phyloP scores from a whole-genome alignment of 2,113 vertebrate genomes.

The Aplodontia rufa region DNA sequence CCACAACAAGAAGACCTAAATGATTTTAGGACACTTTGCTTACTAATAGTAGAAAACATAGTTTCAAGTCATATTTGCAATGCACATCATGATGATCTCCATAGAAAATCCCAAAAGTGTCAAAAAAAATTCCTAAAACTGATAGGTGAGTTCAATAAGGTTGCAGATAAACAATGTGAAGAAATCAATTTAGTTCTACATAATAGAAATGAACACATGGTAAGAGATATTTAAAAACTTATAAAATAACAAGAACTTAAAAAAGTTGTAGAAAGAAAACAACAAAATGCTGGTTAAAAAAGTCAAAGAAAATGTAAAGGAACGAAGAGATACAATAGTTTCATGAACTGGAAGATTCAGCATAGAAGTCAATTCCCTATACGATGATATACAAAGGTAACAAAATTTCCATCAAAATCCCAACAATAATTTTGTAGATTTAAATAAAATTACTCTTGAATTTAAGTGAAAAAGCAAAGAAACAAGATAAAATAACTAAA shows the following conservation, averaged over 20 bases:
- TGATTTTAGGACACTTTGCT: neutral
- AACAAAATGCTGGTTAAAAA: neutral
- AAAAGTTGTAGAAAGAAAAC: neutral
- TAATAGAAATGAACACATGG: neutral
- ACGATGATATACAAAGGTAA: neutral
- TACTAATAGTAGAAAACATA: neutral
- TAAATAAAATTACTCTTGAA: neutral
- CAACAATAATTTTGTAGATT: neutral
- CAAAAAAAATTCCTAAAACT: neutral
- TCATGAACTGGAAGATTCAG: neutral
- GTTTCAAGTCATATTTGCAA: neutral
- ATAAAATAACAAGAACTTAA: neutral
- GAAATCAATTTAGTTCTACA: neutral
- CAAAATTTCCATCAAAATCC: neutral
- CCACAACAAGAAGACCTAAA: neutral
- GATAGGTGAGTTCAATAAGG: neutral
- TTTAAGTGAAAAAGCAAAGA: neutral
- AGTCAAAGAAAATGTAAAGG: neutral
- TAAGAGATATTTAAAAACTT: neutral
- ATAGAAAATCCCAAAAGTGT: too few relatives aligned
- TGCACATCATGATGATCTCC: neutral
- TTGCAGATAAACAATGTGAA: neutral
- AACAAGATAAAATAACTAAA: neutral
- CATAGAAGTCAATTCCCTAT: neutral
- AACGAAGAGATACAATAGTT: neutral